Base-by-base conservation (phyloP, 2,797 vertebrate species). In the Spinus olivaceus region DNA sequence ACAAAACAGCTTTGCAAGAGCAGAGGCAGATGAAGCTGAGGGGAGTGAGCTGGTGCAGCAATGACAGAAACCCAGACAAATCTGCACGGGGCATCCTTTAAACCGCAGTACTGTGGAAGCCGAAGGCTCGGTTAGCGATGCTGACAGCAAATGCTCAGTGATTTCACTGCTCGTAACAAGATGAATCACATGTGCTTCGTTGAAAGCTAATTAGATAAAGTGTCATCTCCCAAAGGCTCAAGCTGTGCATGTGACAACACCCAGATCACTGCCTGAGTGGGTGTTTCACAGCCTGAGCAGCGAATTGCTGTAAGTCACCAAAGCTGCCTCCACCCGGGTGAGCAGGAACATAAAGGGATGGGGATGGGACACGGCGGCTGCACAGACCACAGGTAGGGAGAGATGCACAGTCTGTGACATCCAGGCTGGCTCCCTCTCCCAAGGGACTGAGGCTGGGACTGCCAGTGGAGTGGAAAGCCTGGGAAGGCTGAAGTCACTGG, bases 121-220 rank as follows among this genome's bases (percentile, higher is more conserved):
- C 0, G 5, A 73, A 42, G 28, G 49, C 65, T 88, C 2, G 0
- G 66, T 32, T 73, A 63, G 57, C 1, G 0, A 57, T 60, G 57
- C 53, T 5, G 6, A 63, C 35, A 32, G 72, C 32, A 64, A 90
- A 67, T 53, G 50, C 64, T 81, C 65, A 19, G 44, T 4, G 3
- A 70, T 70, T 69, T 76, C 83, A 61, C 72, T 59, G 77, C 81
- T 66, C 1, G 0, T 81, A 92, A 73, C 61, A 44, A 35, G 77
- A 88, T 86, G 66, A 93, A 88, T 81, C 77, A 92, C 66, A 44
- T 2, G 2, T 42, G 89, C 57, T 74, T 49, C 0, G 0, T 51
- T 6, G 17, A 82, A 56, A 90, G 42, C 25, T 81, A 33, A 90
- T 86, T 67, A 90, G 86, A 49, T 73, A 54, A 93, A 70, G 82